Evolutionary conservation across 1,140 invertebrate genomes (phyloP).

Genomic region (Limonius californicus): DNA sequence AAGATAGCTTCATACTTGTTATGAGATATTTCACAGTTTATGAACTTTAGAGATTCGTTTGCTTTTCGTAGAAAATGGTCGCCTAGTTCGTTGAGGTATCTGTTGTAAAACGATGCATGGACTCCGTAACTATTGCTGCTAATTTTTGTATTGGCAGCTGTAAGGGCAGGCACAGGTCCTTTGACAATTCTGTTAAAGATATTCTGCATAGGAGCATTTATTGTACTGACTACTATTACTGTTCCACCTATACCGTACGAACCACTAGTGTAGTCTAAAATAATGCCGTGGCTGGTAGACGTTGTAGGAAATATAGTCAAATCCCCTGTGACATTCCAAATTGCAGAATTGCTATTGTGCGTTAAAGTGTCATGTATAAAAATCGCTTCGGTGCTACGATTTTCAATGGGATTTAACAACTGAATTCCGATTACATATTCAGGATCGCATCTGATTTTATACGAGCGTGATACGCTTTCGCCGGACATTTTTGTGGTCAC

Average conservation of each 20-base stretch:
- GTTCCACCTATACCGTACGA: constrained; percentile 71
- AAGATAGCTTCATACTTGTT: constrained; percentile 77
- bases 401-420: constrained; percentile 82
- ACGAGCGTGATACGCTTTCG: constrained; percentile 56
- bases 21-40: constrained; percentile 75
- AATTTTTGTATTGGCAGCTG: constrained; percentile 68
- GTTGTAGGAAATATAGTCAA: constrained; percentile 82
- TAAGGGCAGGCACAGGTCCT: constrained; percentile 72
- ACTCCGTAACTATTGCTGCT: constrained; percentile 78
- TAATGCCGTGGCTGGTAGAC: constrained; percentile 77
- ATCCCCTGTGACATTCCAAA: constrained; percentile 78
- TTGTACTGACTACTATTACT: constrained; percentile 77
- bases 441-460: constrained; percentile 63
- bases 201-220: constrained; percentile 65
- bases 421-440: constrained; percentile 78
- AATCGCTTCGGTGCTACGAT: constrained; percentile 79
- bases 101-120: constrained; percentile 84
- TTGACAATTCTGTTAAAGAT: constrained; percentile 65
- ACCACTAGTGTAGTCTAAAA: constrained; percentile 80
- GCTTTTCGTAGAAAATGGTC: constrained; percentile 82
- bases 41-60: constrained; percentile 79
- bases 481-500: constrained; percentile 63
- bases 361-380: constrained; percentile 71
- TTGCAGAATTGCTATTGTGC: constrained; percentile 55
- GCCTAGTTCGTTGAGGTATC: constrained; percentile 76